phyloP scores from a whole-genome alignment of 2,888 invertebrate species.

The Hetaerina titia region DNA sequence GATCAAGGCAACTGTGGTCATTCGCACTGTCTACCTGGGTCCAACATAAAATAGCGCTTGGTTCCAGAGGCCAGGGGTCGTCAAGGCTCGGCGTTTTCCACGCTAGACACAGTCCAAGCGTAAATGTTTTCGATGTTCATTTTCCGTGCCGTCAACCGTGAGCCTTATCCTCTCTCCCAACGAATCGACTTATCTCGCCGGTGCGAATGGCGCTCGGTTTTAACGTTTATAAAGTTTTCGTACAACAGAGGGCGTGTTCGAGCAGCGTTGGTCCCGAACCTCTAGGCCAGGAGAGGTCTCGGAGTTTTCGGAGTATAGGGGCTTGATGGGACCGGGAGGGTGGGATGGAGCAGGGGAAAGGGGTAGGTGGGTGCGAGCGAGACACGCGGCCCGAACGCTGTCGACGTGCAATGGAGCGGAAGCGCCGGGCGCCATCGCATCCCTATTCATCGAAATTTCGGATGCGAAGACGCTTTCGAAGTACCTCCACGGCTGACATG shows the following conservation, averaged over 20 bases:
- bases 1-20: no score
- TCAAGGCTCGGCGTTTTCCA: neutral
- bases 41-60: no score
- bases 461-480: neutral
- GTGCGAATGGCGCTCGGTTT: neutral
- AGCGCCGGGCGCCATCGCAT: conserved; percentile 22
- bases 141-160: neutral
- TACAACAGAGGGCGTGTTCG: neutral
- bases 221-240: neutral
- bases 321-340: neutral
- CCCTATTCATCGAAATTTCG: neutral
- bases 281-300: neutral
- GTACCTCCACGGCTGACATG: neutral
- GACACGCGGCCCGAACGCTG: neutral
- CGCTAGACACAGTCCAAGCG: neutral
- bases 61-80: no score
- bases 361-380: neutral
- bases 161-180: neutral
- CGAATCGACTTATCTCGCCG: neutral
- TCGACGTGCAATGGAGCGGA: neutral
- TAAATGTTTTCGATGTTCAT: neutral
- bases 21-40: no score
- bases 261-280: neutral
- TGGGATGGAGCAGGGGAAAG: neutral
- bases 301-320: neutral